phyloP scores from a whole-genome alignment of 2,888 invertebrate species.

The Bugula neritina region DNA sequence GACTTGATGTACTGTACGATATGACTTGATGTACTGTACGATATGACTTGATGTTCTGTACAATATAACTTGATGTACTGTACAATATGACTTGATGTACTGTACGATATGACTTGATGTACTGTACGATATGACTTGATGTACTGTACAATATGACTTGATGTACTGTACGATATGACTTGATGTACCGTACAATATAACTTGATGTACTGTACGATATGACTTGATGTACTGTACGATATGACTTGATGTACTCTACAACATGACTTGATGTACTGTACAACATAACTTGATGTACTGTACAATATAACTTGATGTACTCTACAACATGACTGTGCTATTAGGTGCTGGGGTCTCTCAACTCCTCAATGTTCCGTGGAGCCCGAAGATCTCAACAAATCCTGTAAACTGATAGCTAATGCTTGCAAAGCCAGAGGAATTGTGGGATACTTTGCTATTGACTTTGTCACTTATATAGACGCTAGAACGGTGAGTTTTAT shows the following conservation, averaged over 20 bases:
- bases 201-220: background rate
- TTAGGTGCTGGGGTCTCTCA: slow-evolving; percentile 49
- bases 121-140: background rate
- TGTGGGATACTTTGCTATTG: slow-evolving; percentile 49
- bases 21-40: background rate
- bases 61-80: too few relatives aligned
- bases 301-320: background rate
- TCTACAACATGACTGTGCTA: too few relatives aligned
- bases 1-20: background rate
- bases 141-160: too few relatives aligned
- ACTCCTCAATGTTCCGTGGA: slow-evolving; percentile 52
- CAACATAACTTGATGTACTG: background rate
- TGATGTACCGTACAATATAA: background rate
- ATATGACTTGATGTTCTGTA: too few relatives aligned
- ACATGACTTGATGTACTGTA: background rate
- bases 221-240: background rate
- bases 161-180: background rate
- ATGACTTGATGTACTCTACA: too few relatives aligned
- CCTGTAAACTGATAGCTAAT: slow-evolving; percentile 44
- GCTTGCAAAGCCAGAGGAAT: slow-evolving; percentile 49
- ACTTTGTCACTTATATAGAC: slow-evolving; percentile 53
- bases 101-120: background rate
- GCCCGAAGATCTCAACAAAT: slow-evolving; percentile 43
- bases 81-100: background rate
- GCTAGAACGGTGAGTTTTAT: slow-evolving; percentile 40